These are phyloP conservation scores for Symphodus melops DNA, from an alignment of 2,113 vertebrate genomes.

Conservation along the genomic window DNA sequence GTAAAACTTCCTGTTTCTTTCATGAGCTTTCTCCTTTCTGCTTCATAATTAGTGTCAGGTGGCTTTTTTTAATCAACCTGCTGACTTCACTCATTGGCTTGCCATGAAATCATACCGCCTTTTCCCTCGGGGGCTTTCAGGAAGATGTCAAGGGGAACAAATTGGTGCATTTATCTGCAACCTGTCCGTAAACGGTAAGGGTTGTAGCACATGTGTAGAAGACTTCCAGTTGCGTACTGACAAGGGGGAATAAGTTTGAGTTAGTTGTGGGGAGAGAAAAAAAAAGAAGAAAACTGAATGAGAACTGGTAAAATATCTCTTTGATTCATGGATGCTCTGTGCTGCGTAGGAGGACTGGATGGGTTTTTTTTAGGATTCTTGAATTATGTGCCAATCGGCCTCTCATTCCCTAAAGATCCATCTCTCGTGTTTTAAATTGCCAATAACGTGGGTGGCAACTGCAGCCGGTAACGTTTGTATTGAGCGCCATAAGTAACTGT, in stretches of 20 bases:
- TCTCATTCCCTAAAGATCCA: conserved; percentile 27
- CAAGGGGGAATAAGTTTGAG: not conserved
- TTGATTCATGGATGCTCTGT: not conserved
- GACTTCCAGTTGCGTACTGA: not conserved
- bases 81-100: too few species aligned
- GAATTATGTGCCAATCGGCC: conserved; percentile 29
- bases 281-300: not conserved
- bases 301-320: conserved; percentile 13
- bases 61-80: not conserved
- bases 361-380: conserved; percentile 28
- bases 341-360: conserved; percentile 23
- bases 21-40: not conserved
- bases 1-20: not conserved
- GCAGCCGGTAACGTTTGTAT: conserved; percentile 21
- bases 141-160: too few species aligned
- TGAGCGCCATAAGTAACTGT: not conserved
- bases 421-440: conserved; percentile 11
- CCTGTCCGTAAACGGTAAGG: too few species aligned
- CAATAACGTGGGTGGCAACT: conserved; percentile 35
- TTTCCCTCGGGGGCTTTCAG: too few species aligned
- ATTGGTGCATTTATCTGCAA: too few species aligned
- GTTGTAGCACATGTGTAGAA: too few species aligned
- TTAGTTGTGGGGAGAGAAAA: not conserved
- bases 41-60: conserved; percentile 11
- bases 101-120: too few species aligned